These are phyloP conservation scores for Pristionchus japonicus DNA, from an alignment of 2,888 invertebrate genomes.

Conservation along the genomic window DNA sequence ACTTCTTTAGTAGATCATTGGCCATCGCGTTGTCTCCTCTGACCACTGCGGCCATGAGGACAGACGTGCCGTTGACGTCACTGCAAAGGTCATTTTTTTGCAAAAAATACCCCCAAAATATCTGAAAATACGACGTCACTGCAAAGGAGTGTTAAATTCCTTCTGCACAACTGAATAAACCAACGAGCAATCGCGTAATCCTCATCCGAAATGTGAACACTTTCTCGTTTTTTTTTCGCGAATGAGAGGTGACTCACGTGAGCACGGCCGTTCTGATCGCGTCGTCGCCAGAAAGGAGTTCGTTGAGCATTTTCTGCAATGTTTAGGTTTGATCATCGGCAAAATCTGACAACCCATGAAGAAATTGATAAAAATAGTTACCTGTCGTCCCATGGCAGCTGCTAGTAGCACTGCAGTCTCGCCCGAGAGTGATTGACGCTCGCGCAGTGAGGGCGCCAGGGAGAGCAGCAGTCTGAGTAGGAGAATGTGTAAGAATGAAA, in stretches of 20 bases:
- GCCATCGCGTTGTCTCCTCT: slow-evolving; percentile 66
- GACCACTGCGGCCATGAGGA: slow-evolving; percentile 68
- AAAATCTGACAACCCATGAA: no score
- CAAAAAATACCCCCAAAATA: background rate
- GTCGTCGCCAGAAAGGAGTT: slow-evolving; percentile 48
- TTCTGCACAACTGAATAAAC: no score
- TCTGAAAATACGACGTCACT: no score
- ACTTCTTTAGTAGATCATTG: slow-evolving; percentile 60
- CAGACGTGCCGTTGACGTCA: slow-evolving; percentile 67
- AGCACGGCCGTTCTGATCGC: slow-evolving; percentile 46
- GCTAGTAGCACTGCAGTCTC: slow-evolving; percentile 51
- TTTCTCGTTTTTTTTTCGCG: no score
- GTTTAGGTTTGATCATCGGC: no score
- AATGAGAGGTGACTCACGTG: slow-evolving; percentile 35
- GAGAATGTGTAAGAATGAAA: no score
- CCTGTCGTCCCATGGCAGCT: slow-evolving; percentile 50
- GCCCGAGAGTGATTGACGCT: slow-evolving; percentile 33
- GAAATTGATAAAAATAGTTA: no score
- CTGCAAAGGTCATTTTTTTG: slow-evolving; percentile 31
- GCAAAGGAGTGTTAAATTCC: no score
- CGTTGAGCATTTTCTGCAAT: slow-evolving; percentile 47
- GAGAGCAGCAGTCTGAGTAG: slow-evolving; percentile 43
- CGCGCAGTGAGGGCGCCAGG: slow-evolving; percentile 39
- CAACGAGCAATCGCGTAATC: no score
- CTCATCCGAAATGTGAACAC: no score